Percentiles rank a stretch among this genome's conserved stretches.
These are phyloP conservation scores for Pandion haliaetus DNA, from an alignment of 2,113 vertebrate species.

Conservation along the genomic window DNA sequence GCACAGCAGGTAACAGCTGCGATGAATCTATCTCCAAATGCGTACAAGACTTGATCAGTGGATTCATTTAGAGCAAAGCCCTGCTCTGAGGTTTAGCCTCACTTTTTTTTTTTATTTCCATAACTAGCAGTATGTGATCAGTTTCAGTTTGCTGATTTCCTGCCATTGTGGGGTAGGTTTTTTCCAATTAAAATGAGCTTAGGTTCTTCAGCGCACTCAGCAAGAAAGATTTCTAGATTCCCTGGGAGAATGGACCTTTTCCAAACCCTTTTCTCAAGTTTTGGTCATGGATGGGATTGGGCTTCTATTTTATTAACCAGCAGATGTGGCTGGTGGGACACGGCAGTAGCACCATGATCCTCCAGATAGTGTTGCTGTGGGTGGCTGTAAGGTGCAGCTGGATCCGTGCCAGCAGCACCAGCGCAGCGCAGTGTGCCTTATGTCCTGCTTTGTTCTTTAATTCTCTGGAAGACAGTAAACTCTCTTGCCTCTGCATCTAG, in stretches of 20 bases:
- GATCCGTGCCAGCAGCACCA: fast-evolving
- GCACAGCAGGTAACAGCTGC: neutral
- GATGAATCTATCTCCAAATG: neutral
- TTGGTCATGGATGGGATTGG: fast-evolving
- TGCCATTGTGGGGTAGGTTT: neutral
- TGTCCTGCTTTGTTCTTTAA: neutral
- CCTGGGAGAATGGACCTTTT: neutral
- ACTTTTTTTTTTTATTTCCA: neutral
- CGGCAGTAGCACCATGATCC: neutral
- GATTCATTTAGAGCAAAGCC: neutral
- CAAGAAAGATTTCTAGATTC: neutral
- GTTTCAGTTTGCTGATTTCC: neutral
- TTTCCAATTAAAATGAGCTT: neutral
- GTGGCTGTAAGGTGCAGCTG: neutral
- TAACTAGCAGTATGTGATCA: neutral
- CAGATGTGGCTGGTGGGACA: neutral
- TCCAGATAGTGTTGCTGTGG: neutral
- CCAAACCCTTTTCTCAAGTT: neutral
- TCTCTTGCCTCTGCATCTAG: neutral
- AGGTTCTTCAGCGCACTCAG: neutral
- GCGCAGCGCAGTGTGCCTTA: fast-evolving
- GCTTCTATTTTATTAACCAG: neutral
- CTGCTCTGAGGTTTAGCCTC: neutral
- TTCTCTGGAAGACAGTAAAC: neutral
- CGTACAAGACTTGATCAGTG: neutral